Evolutionary conservation across 2,797 vertebrate genomes (phyloP), one percentile per base, ranked within the genome.

Genomic region (Microtus agrestis): DNA sequence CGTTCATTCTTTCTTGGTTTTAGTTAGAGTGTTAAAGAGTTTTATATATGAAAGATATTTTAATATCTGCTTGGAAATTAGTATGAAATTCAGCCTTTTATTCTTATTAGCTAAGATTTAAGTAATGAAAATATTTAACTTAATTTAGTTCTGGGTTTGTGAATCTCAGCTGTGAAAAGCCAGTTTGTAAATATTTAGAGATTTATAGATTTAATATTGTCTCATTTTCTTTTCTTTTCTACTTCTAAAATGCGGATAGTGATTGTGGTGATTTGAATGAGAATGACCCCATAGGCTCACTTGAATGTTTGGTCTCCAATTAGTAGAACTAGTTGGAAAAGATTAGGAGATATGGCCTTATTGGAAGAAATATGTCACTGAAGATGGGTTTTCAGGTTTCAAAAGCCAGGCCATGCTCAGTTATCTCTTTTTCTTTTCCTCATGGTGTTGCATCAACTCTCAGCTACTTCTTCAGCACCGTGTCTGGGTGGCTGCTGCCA

Each of bases 1-100:
- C 2, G 86, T 95, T 88, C n/a, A 63, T 77, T 71, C n/a, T 74
- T 74, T 89, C 11, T 95, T 79, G 34, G 29, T 94, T 88, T 94
- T 40, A 91, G 59, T 73, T 23, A 51, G 25, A 51, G 1, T n/a
- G 31, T 67, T 27, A 81, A 76, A 23, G 69, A 93, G 9, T n/a
- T 90, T 91, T 87, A 3, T 34, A 11, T 76, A 37, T n/a, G 27
- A 34, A 46, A 8, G 3, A 9, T 69, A 23, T 63, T 87, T 80
- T 93, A 77, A n/a, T 34, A 56, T 86, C 3, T 84, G 2, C 56
- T 95, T 73, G 40, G 29, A 95, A 86, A 89, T 89, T 82, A 91
- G 59, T 63, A 46, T 82, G 34, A 91, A 48, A 6, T 76, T 4
- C n/a, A 82, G 6, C 0, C 27, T 90, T 31, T 87, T 79, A 77